These are phyloP conservation scores for Drosophila orena DNA, from an alignment of 1,140 invertebrate genomes.

Conservation along the genomic window DNA sequence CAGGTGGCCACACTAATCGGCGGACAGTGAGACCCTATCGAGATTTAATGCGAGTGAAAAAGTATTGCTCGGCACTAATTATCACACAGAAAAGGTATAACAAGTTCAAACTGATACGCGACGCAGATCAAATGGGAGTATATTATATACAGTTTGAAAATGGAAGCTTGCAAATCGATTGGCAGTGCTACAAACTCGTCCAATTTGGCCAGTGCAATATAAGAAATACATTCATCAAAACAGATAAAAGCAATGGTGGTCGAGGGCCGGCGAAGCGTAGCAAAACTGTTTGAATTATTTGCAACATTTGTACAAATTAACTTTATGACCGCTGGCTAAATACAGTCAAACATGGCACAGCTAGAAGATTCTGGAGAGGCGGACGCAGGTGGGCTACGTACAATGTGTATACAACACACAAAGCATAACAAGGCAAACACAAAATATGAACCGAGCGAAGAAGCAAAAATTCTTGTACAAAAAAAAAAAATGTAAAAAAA, in stretches of 20 bases:
- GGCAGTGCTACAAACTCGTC: background rate
- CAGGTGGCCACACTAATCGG: constrained; percentile 15
- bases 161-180: background rate
- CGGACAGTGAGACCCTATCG: constrained; percentile 23
- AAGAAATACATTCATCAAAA: constrained; percentile 43
- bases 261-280: constrained; percentile 5
- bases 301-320: constrained; percentile 82
- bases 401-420: constrained; percentile 82
- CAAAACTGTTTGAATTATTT: constrained; percentile 76
- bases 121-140: too few relatives aligned
- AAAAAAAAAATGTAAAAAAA: constrained; percentile 2
- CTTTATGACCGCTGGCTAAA: constrained; percentile 82
- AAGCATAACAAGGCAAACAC: constrained; percentile 81
- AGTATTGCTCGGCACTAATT: too few relatives aligned
- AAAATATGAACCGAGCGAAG: constrained; percentile 50
- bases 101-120: background rate
- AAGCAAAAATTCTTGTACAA: constrained; percentile 24
- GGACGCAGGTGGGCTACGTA: constrained; percentile 36
- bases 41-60: background rate
- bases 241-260: constrained; percentile 20
- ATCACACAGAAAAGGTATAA: too few relatives aligned
- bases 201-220: constrained; percentile 11
- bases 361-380: constrained; percentile 11
- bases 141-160: too few relatives aligned
- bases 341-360: constrained; percentile 75